Base-by-base conservation (phyloP, 1,140 invertebrate genomes). In the Drosophila ficusphila region DNA sequence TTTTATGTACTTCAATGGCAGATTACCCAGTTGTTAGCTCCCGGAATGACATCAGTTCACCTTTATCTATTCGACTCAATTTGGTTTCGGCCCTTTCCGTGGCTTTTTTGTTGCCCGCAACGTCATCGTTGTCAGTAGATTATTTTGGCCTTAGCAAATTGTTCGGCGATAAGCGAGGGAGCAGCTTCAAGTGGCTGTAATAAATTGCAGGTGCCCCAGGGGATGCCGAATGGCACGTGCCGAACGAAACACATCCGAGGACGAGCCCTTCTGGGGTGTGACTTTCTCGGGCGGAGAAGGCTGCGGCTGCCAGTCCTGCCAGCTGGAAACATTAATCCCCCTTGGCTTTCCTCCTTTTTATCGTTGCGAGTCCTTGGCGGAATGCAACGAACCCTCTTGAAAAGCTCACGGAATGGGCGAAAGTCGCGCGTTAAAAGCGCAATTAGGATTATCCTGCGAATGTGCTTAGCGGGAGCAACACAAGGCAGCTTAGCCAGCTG, bases 361-460 rank as follows among this genome's bases (percentile, higher is more conserved):
- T n/a, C 31, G 42, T 18, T 49, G 51, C 54, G 48, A 56, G 76
- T 68, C 72, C 79, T 81, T 85, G 76, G 65, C 65, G 47, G 62
- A 67, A 86, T 76, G 71, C 79, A 81, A 73, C 57, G 79, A 88
- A 76, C 82, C 73, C 46, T 19, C 4, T 12, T n/a, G 4, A 2
- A 48, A 65, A 68, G 61, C 46, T 68, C 12, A 7, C 8, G 16
- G 19, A 23, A 5, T n/a, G 34, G 29, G 29, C 9, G 14, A 8
- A 42, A 36, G 38, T 42, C 38, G 36, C 27, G 41, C 19, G 25
- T 57, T 46, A 52, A 75, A 57, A 64, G 52, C 61, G 72, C 79
- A 83, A 86, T 86, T 72, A 72, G 61, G 76, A 83, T 85, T 64
- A 85, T 88, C 42, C 72, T 49, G 31, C 19, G 58, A 81, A 52